Evolutionary conservation across 2,797 vertebrate genomes (phyloP), one percentile per base, ranked within the genome.

Genomic region (Moxostoma hubbsi): DNA sequence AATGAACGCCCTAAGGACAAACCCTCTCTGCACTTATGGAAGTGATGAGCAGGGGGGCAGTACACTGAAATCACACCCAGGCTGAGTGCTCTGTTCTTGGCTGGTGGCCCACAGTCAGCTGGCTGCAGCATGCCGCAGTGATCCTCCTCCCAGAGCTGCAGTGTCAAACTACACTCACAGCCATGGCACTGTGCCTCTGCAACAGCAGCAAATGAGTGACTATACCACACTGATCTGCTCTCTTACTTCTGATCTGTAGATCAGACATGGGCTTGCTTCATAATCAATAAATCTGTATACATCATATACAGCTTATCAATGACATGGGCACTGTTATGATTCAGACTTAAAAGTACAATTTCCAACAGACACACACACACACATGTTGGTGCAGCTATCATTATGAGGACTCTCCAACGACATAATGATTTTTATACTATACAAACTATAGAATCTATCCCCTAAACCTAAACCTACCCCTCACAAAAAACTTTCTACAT

Each of bases 91-190:
- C 47, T 7, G 36, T 62, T 70, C 49, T 63, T 49, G 67, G 67
- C 65, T 36, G 24, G 10, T 45, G 47, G 77, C 76, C 53, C 68
- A 75, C 63, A 69, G 46, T 84, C 47, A 83, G 58, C 74, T 83
- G 82, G 80, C 78, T 82, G 77, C 59, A 81, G 50, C 43, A 72
- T 85, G 80, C 83, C 73, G 79, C 83, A 86, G 64, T 54, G 61
- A 53, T 77, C n/a, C 59, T 69, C 53, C 70, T 81, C 57, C 59
- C 73, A 59, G 18, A 24, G 55, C 54, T 78, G 76, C 80, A 74
- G 63, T 18, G 24, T 73, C 69, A 77, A 63, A 67, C 18, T 61
- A 24, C 66, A 53, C 15, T 57, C 46, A 46, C 62, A 67, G 62
- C 49, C 49, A 58, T 73, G 75, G 65, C 75, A 65, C 9, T 54